Evolutionary conservation across 2,797 vertebrate genomes (phyloP), one percentile per base, ranked within the genome.

Genomic region (Synaphobranchus kaupii): DNA sequence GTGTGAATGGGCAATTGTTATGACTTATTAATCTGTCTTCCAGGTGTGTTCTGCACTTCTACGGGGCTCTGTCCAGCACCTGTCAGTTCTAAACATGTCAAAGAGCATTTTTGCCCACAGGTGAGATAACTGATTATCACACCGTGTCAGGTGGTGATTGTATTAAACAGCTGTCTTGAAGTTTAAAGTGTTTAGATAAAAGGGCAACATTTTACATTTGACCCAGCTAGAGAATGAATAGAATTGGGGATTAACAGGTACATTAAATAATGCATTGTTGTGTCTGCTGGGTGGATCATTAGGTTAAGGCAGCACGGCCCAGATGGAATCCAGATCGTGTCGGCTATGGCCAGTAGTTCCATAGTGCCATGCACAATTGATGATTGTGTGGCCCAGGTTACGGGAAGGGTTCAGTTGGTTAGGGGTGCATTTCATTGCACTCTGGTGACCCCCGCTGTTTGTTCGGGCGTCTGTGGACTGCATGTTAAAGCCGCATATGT

Each of bases 21-120:
- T 28, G 20, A 28, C 9, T 58, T 39, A 76, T 52, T 85, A 0
- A 47, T 54, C 25, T 92, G 84, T 91, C 76, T 92, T 90, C 39
- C 93, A 99, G 98, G 96, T 99, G 88, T 99, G 98, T 92, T 95
- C 96, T 7, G 98, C 98, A 63, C 96, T 99, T 17, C 96, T 99
- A 89, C 97, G 97, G 87, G 98, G 98, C 25, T 98, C 98, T 47
- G 94, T 96, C 88, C 97, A 98, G 56, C 96, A 98, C 90, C 96
- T 99, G 84, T 94, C 97, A 44, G 94, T 97, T 86, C 97, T 99
- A 85, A 98, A 97, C 58, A 92, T 99, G 88, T 98, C 98, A 85
- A 98, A 97, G 92, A 97, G 97, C 1, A 88, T 99, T 88, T 98
- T 99, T 93, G 96, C 98, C 89, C 97, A 99, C 96, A 97, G 98